phyloP scores from a whole-genome alignment of 2,797 vertebrate species.

The Rhodeus uyekii region DNA sequence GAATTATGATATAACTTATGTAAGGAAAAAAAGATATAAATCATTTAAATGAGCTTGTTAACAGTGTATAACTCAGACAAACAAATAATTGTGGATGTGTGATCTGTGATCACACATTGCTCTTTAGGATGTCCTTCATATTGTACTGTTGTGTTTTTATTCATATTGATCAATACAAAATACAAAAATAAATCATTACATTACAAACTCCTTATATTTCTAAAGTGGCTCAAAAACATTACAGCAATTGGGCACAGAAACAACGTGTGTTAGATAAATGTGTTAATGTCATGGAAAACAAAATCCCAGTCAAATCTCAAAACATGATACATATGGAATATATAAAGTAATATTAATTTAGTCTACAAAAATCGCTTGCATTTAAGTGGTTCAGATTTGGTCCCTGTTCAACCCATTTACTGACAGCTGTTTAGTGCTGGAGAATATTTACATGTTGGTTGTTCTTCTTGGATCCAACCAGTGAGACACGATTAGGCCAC shows the following conservation, averaged over 20 bases:
- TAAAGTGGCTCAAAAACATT: conserved; percentile 72
- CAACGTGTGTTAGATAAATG: conserved; percentile 15
- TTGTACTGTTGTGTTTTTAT: conserved; percentile 59
- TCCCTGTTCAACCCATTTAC: conserved; percentile 33
- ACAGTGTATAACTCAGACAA: background rate
- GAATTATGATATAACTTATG: too few species aligned
- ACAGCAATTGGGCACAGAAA: conserved; percentile 42
- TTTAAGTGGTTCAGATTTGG: conserved; percentile 33
- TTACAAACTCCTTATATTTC: conserved; percentile 69
- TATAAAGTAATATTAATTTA: conserved; percentile 29
- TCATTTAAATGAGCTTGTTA: too few species aligned
- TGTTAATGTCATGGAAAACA: background rate
- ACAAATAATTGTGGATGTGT: background rate
- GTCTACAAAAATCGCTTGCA: conserved; percentile 17
- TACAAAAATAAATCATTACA: conserved; percentile 69
- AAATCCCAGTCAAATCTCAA: conserved; percentile 28
- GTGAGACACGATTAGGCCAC: background rate
- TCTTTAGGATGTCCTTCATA: conserved; percentile 66
- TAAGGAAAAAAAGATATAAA: too few species aligned
- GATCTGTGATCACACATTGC: conserved; percentile 40
- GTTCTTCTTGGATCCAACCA: background rate
- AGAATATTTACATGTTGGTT: conserved; percentile 23
- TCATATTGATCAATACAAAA: conserved; percentile 61
- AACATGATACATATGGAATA: conserved; percentile 26
- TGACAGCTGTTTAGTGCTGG: conserved; percentile 23